A percentile compares a stretch with the other conserved stretches of the same genome.
These are phyloP conservation scores for Crypturellus undulatus DNA, from an alignment of 2,113 vertebrate species.

Conservation along the genomic window DNA sequence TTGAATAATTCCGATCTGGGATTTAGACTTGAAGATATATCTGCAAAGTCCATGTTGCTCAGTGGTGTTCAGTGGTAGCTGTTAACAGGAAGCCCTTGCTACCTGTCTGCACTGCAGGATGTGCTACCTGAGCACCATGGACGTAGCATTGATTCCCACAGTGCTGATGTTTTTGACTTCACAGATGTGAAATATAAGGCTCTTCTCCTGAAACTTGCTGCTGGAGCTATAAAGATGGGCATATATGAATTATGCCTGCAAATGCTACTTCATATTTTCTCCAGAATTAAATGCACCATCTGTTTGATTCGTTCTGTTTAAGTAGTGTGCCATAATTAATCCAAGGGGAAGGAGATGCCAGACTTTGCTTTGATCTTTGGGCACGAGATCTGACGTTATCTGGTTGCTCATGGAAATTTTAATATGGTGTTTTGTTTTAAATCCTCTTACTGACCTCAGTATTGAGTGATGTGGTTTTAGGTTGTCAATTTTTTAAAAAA, in stretches of 20 bases:
- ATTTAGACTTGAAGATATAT: not conserved
- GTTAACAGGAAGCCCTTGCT: not conserved
- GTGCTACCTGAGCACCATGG: not conserved
- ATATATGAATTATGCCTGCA: not conserved
- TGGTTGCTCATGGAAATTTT: not conserved
- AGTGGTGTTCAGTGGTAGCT: not conserved
- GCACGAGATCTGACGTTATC: not conserved
- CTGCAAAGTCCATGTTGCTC: slow-evolving; percentile 24
- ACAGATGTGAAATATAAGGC: not conserved
- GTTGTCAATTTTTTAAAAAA: not conserved
- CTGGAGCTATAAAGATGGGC: not conserved
- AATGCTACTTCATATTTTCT: not conserved
- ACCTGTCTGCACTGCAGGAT: not conserved
- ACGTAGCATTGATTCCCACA: not conserved
- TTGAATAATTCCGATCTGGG: not conserved
- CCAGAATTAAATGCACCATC: not conserved
- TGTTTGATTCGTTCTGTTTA: not conserved
- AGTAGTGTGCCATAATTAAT: not conserved
- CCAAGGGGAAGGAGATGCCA: not conserved
- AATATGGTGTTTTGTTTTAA: not conserved
- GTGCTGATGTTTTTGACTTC: not conserved
- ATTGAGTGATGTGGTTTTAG: not conserved
- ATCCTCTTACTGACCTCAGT: not conserved
- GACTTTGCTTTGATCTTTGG: not conserved
- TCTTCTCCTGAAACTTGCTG: not conserved